Conservation (phyloP, 2,797 vertebrate genomes). For the Anguilla anguilla region DNA sequence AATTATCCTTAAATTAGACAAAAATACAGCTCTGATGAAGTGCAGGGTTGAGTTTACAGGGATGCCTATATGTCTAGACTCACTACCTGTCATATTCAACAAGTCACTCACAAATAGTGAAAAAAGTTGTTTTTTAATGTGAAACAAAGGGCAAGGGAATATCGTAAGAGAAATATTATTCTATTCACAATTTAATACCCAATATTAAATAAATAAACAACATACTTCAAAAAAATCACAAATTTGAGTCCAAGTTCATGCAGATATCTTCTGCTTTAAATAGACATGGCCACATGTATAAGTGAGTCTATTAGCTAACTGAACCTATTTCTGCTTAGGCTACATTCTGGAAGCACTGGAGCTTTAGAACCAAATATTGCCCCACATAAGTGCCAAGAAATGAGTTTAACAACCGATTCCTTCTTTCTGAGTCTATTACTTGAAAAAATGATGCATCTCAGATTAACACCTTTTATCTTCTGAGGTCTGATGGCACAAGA, state of each 20-base stretch:
- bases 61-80: neutral
- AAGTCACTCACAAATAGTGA: neutral
- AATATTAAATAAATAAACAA: neutral
- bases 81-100: neutral
- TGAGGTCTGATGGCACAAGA: no score
- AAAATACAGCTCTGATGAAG: neutral
- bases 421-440: neutral
- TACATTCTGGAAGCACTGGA: neutral
- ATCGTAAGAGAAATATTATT: neutral
- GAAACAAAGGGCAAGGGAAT: neutral
- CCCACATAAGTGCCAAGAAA: neutral
- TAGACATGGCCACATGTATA: neutral
- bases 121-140: neutral
- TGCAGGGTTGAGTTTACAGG: neutral
- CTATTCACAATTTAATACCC: neutral
- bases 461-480: neutral
- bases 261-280: neutral
- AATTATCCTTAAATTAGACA: neutral
- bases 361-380: neutral
- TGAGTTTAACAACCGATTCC: neutral
- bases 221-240: neutral
- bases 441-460: neutral
- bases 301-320: neutral
- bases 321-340: neutral
- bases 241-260: neutral